Evolutionary conservation across 2,888 invertebrate genomes (phyloP).

Genomic region (Eilema griseolum): DNA sequence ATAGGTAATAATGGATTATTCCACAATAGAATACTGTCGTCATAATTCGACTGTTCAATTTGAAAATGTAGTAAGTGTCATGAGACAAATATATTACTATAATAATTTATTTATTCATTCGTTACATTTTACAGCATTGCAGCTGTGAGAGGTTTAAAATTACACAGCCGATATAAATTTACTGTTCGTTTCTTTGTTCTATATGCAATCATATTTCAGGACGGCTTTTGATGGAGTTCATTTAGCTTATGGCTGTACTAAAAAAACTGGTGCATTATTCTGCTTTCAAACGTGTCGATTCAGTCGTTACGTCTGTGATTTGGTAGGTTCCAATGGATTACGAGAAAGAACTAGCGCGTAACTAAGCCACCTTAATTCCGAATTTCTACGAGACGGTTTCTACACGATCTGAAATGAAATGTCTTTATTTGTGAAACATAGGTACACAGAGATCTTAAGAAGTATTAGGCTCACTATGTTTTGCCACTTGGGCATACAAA

Average conservation of each 20-base stretch:
- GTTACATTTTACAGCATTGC: no score
- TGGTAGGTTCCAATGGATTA: background rate
- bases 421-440: no score
- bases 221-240: background rate
- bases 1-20: constrained; percentile 1
- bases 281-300: background rate
- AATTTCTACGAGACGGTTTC: background rate
- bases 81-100: background rate
- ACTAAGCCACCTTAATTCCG: background rate
- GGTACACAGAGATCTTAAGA: no score
- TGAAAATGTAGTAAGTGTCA: background rate
- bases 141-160: background rate
- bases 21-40: background rate
- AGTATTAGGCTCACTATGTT: no score
- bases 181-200: background rate
- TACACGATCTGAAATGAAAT: background rate
- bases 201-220: no score
- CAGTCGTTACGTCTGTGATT: background rate
- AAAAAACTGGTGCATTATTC: background rate
- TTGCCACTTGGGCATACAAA: no score
- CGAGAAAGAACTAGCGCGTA: background rate
- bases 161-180: background rate
- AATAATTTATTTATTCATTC: no score
- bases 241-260: background rate
- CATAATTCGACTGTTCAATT: background rate